These are phyloP conservation scores for Phataginus tricuspis DNA, from an alignment of 2,797 vertebrate genomes.

Conservation along the genomic window DNA sequence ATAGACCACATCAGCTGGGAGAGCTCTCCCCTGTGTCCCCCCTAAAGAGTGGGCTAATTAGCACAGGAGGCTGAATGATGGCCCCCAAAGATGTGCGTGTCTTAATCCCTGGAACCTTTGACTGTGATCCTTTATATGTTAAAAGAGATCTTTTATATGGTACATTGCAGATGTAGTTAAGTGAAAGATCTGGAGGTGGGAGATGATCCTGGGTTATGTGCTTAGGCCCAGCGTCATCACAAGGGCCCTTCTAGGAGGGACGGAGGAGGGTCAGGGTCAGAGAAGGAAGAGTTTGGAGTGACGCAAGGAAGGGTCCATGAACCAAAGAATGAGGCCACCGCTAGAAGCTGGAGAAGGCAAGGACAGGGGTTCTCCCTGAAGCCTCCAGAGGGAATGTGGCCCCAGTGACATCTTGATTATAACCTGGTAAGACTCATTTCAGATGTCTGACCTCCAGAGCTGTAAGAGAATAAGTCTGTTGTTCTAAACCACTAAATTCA, in stretches of 20 bases:
- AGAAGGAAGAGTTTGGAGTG: not conserved
- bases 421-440: not conserved
- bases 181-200: not conserved
- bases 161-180: not conserved
- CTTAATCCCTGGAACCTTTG: not conserved
- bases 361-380: not conserved
- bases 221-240: not conserved
- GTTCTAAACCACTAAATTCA: not conserved
- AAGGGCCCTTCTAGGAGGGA: not conserved
- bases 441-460: not conserved
- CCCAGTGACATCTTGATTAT: not conserved
- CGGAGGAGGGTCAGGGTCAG: not conserved
- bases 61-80: not conserved
- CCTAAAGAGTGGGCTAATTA: not conserved
- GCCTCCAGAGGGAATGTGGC: not conserved
- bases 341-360: not conserved
- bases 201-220: too few relatives aligned
- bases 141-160: not conserved
- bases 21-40: not conserved
- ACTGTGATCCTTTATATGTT: not conserved
- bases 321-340: not conserved
- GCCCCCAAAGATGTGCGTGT: not conserved
- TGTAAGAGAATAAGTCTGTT: not conserved
- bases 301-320: not conserved
- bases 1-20: not conserved